Conservation (phyloP, 2,888 invertebrate genomes). For the Drosophila falleni region DNA sequence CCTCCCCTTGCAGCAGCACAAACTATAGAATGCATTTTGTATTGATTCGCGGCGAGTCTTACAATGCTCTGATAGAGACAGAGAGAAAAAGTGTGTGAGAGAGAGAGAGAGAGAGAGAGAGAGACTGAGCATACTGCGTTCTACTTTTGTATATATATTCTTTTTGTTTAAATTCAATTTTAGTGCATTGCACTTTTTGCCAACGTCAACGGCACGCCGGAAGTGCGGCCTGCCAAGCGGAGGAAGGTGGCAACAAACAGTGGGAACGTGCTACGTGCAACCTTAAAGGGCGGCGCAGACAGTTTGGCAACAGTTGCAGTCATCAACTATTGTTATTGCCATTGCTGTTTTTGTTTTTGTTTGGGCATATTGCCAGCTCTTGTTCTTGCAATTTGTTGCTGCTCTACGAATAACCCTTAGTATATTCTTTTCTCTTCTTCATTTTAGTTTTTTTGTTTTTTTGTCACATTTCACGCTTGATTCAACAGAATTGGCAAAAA, state of each 20-base stretch:
- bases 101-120: conserved; percentile 1
- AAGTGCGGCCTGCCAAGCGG: conserved; percentile 62
- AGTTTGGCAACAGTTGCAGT: conserved; percentile 52
- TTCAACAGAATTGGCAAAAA: conserved; percentile 29
- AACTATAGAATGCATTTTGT: conserved; percentile 42
- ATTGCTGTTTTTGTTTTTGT: conserved; percentile 24
- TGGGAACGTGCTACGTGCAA: conserved; percentile 27
- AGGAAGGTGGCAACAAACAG: conserved; percentile 12
- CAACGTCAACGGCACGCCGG: conserved; percentile 57
- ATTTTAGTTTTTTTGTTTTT: neutral
- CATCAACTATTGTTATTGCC: conserved; percentile 18
- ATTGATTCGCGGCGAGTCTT: conserved; percentile 59
- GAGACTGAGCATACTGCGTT: conserved; percentile 35
- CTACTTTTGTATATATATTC: conserved; percentile 57
- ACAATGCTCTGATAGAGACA: conserved; percentile 12
- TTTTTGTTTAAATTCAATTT: conserved; percentile 78
- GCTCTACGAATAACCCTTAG: conserved; percentile 28
- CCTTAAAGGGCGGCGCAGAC: conserved; percentile 42
- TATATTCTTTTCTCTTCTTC: neutral
- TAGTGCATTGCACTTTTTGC: conserved; percentile 80
- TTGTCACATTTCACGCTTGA: conserved; percentile 65
- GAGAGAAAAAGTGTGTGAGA: conserved; percentile 1
- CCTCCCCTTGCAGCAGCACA: conserved; percentile 30
- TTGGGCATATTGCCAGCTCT: conserved; percentile 63
- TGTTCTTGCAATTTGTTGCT: conserved; percentile 46